Percentiles rank a stretch among this genome's conserved stretches.
Evolutionary conservation across 2,113 vertebrate genomes (phyloP).

Genomic region (Corythoichthys haematopterus): DNA sequence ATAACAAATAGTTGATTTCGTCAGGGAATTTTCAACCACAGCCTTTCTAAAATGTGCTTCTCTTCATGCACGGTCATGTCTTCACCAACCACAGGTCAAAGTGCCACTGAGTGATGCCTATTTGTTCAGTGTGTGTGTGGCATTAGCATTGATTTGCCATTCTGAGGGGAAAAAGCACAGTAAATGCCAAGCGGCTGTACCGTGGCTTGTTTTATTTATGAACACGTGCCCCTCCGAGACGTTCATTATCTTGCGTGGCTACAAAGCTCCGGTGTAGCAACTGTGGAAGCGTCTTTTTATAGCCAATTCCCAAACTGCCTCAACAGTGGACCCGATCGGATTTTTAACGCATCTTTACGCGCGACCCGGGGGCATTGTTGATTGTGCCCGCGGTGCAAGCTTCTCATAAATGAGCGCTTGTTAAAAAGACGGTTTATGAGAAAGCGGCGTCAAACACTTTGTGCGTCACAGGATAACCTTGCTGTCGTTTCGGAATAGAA

Average conservation of each 20-base stretch:
- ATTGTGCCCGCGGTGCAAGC: conserved; percentile 7
- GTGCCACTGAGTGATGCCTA: conserved; percentile 17
- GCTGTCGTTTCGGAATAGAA: conserved; percentile 26
- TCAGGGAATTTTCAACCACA: background rate
- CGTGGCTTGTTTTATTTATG: conserved; percentile 58
- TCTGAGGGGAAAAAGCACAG: conserved; percentile 30
- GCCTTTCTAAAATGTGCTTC: conserved; percentile 18
- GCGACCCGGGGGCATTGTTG: conserved; percentile 18
- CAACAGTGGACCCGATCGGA: conserved; percentile 21
- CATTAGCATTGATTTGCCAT: conserved; percentile 45
- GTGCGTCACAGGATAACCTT: conserved; percentile 16
- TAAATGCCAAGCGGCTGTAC: conserved; percentile 33
- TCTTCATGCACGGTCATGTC: conserved; percentile 25
- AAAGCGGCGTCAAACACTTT: conserved; percentile 28
- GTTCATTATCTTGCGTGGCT: conserved; percentile 49
- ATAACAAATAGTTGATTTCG: conserved; percentile 62
- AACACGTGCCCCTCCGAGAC: conserved; percentile 33
- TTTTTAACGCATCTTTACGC: conserved; percentile 25
- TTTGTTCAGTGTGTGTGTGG: conserved; percentile 28
- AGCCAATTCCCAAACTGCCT: conserved; percentile 26
- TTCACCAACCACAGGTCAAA: conserved; percentile 37
- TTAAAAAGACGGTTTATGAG: conserved; percentile 31
- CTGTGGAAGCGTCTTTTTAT: conserved; percentile 16
- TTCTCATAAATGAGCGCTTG: conserved; percentile 34
- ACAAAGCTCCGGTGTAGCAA: conserved; percentile 25